Evolutionary conservation across 1,140 invertebrate species (phyloP), one percentile per base, ranked within the genome.

Genomic region (Maconellicoccus hirsutus): DNA sequence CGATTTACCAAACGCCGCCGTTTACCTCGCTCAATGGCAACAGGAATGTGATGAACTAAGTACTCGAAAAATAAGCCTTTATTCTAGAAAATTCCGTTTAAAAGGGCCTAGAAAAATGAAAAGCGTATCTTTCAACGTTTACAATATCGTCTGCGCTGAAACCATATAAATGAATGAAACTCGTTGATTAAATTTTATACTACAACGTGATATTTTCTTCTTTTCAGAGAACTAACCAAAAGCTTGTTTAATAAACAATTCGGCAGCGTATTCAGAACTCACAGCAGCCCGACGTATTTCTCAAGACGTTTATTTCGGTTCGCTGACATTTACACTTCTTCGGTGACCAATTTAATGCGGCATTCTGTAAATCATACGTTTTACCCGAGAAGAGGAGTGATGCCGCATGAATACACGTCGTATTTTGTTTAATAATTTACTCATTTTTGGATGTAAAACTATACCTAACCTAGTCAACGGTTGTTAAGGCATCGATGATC

Each of bases 201-300:
- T n/a, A n/a, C n/a, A n/a, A n/a, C n/a, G n/a, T n/a, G n/a, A n/a
- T n/a, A n/a, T n/a, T n/a, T n/a, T n/a, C n/a, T n/a, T n/a, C n/a
- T 73, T 83, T 85, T 72, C 81, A 93, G 94, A 77, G 86, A 89
- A 76, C 85, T 88, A 74, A 93, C 92, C 19, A 98, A 97, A 81
- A 83, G 84, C 52, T 87, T 97, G 63, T 98, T 98, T 81, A 98
- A 98, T 79, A 81, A 87, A 63, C 92, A 96, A 78, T 98, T 98
- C 82, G 96, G 96, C 29, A 94, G 92, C 73, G 90, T 98, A 16
- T 98, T 98, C 79, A 85, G 96, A 26, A 98, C 96, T 4, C 95
- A 97, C 79, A 92, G 98, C 82, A 98, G 98, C 81, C 94, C 94
- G 1, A 97, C 94, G 0, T 98, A 96, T 80, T 98, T 98, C 80